Conservation (phyloP, 1,140 invertebrate species). For the Euwallacea fornicatus region DNA sequence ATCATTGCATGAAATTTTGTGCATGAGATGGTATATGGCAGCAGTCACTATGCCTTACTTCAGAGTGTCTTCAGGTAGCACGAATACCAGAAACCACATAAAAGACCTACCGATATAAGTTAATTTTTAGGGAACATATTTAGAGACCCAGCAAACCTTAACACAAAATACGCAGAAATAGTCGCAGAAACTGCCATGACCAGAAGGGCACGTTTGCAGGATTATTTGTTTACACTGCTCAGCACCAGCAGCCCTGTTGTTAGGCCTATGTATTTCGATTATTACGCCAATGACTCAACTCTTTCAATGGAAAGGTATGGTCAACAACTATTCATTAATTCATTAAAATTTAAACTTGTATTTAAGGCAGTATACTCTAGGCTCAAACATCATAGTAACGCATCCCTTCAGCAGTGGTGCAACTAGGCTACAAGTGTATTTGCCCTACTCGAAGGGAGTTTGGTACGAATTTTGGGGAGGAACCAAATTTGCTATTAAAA, state of each 20-base stretch:
- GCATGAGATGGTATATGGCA: slow-evolving; percentile 51
- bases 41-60: slow-evolving; percentile 50
- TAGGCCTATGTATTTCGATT: slow-evolving; percentile 54
- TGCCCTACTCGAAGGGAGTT: slow-evolving; percentile 42
- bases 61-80: slow-evolving; percentile 43
- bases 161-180: slow-evolving; percentile 14
- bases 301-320: slow-evolving; percentile 41
- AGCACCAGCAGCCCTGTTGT: slow-evolving; percentile 43
- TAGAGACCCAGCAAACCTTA: slow-evolving; percentile 47
- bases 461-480: slow-evolving; percentile 54
- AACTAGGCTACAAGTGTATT: slow-evolving; percentile 44
- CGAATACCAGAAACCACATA: not conserved
- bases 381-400: slow-evolving; percentile 47
- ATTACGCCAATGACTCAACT: slow-evolving; percentile 44
- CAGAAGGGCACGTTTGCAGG: slow-evolving; percentile 33
- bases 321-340: not conserved
- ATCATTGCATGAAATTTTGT: slow-evolving; percentile 44
- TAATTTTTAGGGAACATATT: slow-evolving; percentile 22
- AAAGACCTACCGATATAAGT: not conserved
- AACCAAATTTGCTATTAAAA: slow-evolving; percentile 28
- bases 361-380: slow-evolving; percentile 50
- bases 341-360: slow-evolving; percentile 4
- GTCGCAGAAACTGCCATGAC: slow-evolving; percentile 11
- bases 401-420: slow-evolving; percentile 43
- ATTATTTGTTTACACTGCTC: slow-evolving; percentile 49